These are phyloP conservation scores for Nasua narica DNA, from an alignment of 2,797 vertebrate genomes.

Conservation along the genomic window DNA sequence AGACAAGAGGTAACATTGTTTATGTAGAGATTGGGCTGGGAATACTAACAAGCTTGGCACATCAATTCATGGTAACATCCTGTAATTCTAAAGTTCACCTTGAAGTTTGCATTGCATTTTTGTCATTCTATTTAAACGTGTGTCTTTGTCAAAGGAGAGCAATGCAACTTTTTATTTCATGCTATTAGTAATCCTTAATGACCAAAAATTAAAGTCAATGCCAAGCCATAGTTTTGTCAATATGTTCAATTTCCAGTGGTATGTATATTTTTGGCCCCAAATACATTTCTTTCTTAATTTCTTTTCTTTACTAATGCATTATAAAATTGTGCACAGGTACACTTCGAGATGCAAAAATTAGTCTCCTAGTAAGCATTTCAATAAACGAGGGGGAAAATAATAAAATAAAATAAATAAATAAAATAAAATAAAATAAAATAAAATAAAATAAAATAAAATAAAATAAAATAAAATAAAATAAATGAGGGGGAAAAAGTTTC, in stretches of 20 bases:
- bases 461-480: no score
- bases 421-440: no score
- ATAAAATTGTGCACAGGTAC: not conserved
- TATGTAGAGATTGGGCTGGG: not conserved
- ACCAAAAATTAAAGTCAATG: not conserved
- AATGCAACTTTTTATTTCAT: slow-evolving; percentile 47
- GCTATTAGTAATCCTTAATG: slow-evolving; percentile 37
- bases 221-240: slow-evolving; percentile 52
- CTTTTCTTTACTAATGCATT: slow-evolving; percentile 24
- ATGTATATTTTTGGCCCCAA: slow-evolving; percentile 8
- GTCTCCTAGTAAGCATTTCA: slow-evolving; percentile 17
- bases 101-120: slow-evolving; percentile 70
- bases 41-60: slow-evolving; percentile 66
- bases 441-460: no score
- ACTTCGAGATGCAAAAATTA: not conserved
- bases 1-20: slow-evolving; percentile 58
- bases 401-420: no score
- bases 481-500: no score
- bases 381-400: no score
- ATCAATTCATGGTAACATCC: slow-evolving; percentile 43
- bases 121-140: slow-evolving; percentile 28
- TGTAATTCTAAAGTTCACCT: slow-evolving; percentile 76
- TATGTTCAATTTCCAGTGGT: slow-evolving; percentile 5
- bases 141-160: not conserved
- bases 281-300: slow-evolving; percentile 27